phyloP scores from a whole-genome alignment of 2,797 vertebrate genomes.

The Tinamus major region DNA sequence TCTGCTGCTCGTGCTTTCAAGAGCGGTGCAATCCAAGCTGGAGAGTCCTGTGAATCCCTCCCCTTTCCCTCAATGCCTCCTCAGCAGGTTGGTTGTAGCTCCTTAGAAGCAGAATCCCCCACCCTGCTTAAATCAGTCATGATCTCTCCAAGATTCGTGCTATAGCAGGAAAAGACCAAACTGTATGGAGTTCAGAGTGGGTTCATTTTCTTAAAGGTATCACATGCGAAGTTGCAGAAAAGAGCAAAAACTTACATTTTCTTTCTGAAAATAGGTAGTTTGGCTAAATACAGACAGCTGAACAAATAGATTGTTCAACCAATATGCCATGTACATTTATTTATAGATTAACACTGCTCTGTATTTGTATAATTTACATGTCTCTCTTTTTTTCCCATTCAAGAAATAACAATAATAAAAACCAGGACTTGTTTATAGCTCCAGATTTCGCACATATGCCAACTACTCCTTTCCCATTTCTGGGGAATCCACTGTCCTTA shows the following conservation, averaged over 20 bases:
- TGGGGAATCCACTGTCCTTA: not conserved
- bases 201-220: constrained; percentile 63
- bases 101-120: constrained; percentile 51
- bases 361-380: not conserved
- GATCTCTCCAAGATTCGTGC: constrained; percentile 44
- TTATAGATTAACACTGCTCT: not conserved
- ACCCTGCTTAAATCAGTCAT: constrained; percentile 30
- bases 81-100: not conserved
- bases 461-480: not conserved
- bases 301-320: not conserved
- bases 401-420: not conserved
- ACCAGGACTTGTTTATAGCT: not conserved
- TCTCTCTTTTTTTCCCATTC: not conserved
- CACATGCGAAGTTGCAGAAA: not conserved
- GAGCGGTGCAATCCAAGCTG: constrained; percentile 23
- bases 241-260: not conserved
- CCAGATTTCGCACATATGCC: not conserved
- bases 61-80: constrained; percentile 13
- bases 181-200: constrained; percentile 25
- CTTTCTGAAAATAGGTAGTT: not conserved
- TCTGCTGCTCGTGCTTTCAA: constrained; percentile 27
- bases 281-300: not conserved
- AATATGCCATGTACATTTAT: not conserved
- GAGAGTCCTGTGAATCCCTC: not conserved
- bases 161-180: constrained; percentile 19